Conservation (phyloP, 2,888 invertebrate genomes). For the Sicus ferrugineus region DNA sequence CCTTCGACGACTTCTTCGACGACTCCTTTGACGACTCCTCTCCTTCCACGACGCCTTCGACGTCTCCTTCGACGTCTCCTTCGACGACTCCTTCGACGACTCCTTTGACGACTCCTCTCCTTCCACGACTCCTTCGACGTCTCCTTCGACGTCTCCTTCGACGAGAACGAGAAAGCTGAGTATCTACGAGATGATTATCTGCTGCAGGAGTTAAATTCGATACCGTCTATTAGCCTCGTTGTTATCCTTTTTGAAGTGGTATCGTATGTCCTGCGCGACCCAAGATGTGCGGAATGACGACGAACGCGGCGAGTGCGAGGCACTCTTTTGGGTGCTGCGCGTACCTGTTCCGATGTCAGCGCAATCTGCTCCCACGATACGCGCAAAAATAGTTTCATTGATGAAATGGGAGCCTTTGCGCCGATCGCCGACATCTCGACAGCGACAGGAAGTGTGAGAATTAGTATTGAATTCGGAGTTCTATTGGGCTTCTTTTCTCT, state of each 20-base stretch:
- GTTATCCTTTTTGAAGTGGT: slow-evolving; percentile 61
- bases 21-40: too few species aligned
- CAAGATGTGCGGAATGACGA: slow-evolving; percentile 23
- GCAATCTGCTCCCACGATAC: slow-evolving; percentile 24
- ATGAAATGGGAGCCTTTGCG: slow-evolving; percentile 28
- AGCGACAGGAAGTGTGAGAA: slow-evolving; percentile 31
- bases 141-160: slow-evolving; percentile 23
- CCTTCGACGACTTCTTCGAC: too few species aligned
- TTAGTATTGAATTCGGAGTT: slow-evolving; percentile 13
- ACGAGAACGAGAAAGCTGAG: slow-evolving; percentile 11
- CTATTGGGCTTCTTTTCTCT: neutral
- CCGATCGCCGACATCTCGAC: neutral
- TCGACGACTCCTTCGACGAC: too few species aligned
- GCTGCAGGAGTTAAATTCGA: slow-evolving; percentile 58
- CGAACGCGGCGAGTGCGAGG: slow-evolving; percentile 10
- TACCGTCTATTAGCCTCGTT: slow-evolving; percentile 61
- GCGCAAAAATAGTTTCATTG: slow-evolving; percentile 30
- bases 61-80: too few species aligned
- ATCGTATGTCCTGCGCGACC: slow-evolving; percentile 48
- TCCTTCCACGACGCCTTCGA: slow-evolving; percentile 24
- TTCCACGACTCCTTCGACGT: slow-evolving; percentile 20
- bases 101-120: slow-evolving; percentile 15
- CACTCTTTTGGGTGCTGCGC: slow-evolving; percentile 27
- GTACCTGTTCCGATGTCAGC: slow-evolving; percentile 18
- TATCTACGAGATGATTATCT: slow-evolving; percentile 51